Conservation (phyloP, 1,140 invertebrate species). For the Philaenus spumarius region DNA sequence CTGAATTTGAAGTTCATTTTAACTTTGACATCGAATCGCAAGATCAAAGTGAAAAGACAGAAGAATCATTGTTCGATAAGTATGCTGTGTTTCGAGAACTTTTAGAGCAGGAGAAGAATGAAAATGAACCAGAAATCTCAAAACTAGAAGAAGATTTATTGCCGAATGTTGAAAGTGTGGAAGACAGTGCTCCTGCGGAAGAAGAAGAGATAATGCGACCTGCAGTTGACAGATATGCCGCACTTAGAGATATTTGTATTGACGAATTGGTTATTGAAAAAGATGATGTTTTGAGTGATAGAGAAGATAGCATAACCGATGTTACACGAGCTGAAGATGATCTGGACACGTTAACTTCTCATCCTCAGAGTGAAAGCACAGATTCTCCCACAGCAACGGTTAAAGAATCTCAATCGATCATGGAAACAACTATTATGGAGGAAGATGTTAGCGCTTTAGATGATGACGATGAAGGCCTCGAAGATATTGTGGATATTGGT, state of each 20-base stretch:
- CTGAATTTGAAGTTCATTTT: slow-evolving; percentile 56
- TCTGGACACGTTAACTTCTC: slow-evolving; percentile 28
- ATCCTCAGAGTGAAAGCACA: slow-evolving; percentile 32
- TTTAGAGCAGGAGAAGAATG: slow-evolving; percentile 55
- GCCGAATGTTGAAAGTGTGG: slow-evolving; percentile 11
- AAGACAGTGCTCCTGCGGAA: slow-evolving; percentile 28
- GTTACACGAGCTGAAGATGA: slow-evolving; percentile 28
- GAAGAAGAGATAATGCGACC: slow-evolving; percentile 41
- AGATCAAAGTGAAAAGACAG: slow-evolving; percentile 9
- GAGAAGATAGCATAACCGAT: slow-evolving; percentile 27
- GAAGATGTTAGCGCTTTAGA: slow-evolving; percentile 31
- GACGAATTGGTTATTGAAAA: slow-evolving; percentile 42
- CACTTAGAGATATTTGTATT: slow-evolving; percentile 58
- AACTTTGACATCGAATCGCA: slow-evolving; percentile 40
- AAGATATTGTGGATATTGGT: slow-evolving; percentile 19
- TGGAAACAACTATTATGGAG: slow-evolving; percentile 33
- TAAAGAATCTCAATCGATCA: slow-evolving; percentile 32
- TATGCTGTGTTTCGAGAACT: slow-evolving; percentile 82
- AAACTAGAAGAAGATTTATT: slow-evolving; percentile 31
- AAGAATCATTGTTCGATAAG: slow-evolving; percentile 53
- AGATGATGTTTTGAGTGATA: slow-evolving; percentile 29
- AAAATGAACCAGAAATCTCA: background rate
- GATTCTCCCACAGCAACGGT: slow-evolving; percentile 31
- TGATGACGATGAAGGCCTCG: slow-evolving; percentile 23
- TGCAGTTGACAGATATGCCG: slow-evolving; percentile 57